A percentile compares a stretch with the other conserved stretches of the same genome.
These are phyloP conservation scores for Lepidotrigona ventralis DNA, from an alignment of 1,140 invertebrate genomes.

Conservation along the genomic window DNA sequence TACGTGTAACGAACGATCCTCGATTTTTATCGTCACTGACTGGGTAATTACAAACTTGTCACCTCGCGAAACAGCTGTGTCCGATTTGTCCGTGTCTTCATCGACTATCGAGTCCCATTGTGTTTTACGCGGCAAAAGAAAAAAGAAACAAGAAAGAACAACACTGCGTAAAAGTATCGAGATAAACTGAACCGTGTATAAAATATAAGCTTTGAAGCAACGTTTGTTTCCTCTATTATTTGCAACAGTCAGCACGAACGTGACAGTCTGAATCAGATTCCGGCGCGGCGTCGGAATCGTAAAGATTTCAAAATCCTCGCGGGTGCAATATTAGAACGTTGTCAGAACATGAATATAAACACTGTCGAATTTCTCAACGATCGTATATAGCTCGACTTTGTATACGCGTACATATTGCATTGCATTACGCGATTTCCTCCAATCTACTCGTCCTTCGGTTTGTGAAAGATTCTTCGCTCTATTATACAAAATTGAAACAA, in stretches of 20 bases:
- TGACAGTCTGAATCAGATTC: background rate
- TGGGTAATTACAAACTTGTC: background rate
- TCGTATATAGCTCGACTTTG: background rate
- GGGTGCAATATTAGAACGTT: constrained; percentile 9
- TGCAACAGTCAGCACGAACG: background rate
- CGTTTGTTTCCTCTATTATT: constrained; percentile 10
- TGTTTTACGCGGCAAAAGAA: background rate
- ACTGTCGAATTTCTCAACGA: background rate
- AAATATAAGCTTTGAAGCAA: background rate
- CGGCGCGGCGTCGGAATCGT: background rate
- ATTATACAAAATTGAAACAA: constrained; percentile 64
- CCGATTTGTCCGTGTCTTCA: background rate
- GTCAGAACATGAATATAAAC: background rate
- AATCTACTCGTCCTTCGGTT: constrained; percentile 12
- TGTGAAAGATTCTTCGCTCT: background rate
- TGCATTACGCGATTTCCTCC: constrained; percentile 45
- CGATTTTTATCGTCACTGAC: background rate
- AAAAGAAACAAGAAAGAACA: background rate
- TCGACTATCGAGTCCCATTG: background rate
- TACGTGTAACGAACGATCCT: background rate
- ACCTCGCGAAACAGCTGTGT: background rate
- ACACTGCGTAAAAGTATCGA: background rate
- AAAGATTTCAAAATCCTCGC: constrained; percentile 5
- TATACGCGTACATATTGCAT: background rate
- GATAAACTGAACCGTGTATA: background rate